Evolutionary conservation across 92 coral and sea anemone genomes (phyloP).

Genomic region (Virgularia gustaviana): DNA sequence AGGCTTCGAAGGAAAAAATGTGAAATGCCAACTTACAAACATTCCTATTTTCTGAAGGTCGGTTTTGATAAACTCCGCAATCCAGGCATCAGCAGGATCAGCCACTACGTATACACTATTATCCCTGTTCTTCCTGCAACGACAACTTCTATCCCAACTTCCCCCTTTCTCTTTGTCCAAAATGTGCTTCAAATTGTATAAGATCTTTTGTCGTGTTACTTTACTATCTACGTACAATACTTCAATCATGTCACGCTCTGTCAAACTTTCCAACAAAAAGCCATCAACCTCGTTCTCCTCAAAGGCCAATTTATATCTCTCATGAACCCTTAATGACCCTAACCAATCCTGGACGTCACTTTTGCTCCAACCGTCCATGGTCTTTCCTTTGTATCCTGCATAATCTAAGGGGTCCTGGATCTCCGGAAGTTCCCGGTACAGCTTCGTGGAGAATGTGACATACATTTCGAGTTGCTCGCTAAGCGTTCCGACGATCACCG

Average conservation of each 20-base stretch:
- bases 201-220: conserved; percentile 64
- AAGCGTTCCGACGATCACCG: conserved; percentile 70
- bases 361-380: conserved; percentile 61
- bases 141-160: conserved; percentile 68
- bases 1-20: no score
- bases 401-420: conserved; percentile 45
- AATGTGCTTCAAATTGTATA: conserved; percentile 62
- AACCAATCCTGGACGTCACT: conserved; percentile 88
- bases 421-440: conserved; percentile 61
- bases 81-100: conserved; percentile 72
- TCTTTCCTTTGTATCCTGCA: conserved; percentile 50
- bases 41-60: conserved; percentile 60
- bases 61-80: conserved; percentile 57
- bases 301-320: conserved; percentile 75
- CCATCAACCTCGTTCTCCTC: conserved; percentile 94
- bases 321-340: conserved; percentile 67
- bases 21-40: conserved; percentile 71
- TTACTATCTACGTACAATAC: conserved; percentile 78
- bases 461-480: conserved; percentile 74
- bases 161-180: conserved; percentile 65
- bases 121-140: conserved; percentile 58
- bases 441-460: conserved; percentile 72
- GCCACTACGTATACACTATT: conserved; percentile 70
- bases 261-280: conserved; percentile 59
- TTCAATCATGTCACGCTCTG: conserved; percentile 63